Evolutionary conservation across 2,888 invertebrate genomes (phyloP).

Genomic region (Lapara coniferarum): DNA sequence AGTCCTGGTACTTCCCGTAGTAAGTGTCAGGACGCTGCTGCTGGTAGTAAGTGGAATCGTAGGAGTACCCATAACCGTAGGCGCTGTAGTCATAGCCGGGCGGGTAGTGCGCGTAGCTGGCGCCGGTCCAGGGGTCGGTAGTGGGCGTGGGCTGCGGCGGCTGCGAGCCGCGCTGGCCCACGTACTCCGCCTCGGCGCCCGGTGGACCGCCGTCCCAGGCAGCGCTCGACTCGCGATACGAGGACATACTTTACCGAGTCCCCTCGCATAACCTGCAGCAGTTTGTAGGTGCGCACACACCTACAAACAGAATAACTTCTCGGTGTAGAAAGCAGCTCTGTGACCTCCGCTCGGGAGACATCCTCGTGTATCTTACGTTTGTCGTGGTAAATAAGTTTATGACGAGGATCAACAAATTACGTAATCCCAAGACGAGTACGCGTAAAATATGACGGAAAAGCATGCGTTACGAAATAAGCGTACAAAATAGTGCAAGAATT

Average conservation of each 20-base stretch:
- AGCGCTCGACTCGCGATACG: slow-evolving; percentile 77
- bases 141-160: slow-evolving; percentile 68
- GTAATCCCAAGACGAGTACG: slow-evolving; percentile 64
- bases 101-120: slow-evolving; percentile 70
- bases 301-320: slow-evolving; percentile 88
- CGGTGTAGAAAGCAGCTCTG: slow-evolving; percentile 84
- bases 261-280: slow-evolving; percentile 83
- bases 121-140: slow-evolving; percentile 79
- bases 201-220: slow-evolving; percentile 82
- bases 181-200: slow-evolving; percentile 81
- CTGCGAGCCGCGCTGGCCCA: slow-evolving; percentile 62
- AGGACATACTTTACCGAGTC: slow-evolving; percentile 75
- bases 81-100: slow-evolving; percentile 66
- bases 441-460: slow-evolving; percentile 50
- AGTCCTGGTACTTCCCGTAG: slow-evolving; percentile 56
- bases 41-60: slow-evolving; percentile 67
- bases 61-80: slow-evolving; percentile 63
- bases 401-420: slow-evolving; percentile 79
- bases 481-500: slow-evolving; percentile 43
- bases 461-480: slow-evolving; percentile 59
- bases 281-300: slow-evolving; percentile 85
- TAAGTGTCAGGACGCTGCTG: slow-evolving; percentile 54
- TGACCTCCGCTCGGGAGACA: slow-evolving; percentile 62
- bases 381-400: slow-evolving; percentile 66
- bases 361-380: slow-evolving; percentile 59